Evolutionary conservation across 2,888 invertebrate species (phyloP), one percentile per base, ranked within the genome.

Genomic region (Netelia melanura): DNA sequence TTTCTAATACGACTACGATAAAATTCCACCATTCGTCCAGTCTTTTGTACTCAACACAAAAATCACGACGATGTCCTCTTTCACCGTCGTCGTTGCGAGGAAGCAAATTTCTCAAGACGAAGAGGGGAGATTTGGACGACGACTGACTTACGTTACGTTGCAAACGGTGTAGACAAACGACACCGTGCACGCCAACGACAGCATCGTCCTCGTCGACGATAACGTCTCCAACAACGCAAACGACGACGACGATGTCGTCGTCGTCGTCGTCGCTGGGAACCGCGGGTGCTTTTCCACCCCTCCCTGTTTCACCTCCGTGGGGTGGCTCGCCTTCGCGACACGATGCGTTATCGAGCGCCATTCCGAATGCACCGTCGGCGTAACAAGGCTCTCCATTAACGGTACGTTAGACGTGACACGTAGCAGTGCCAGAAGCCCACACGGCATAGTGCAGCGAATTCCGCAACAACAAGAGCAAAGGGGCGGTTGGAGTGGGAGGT

Each of bases 401-500:
- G 92, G 88, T 92, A 91, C 91, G 91, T 92, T 92, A 92, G 91
- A 92, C 90, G 90, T 89, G 90, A 92, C 92, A 91, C 92, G 92
- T 90, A 89, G 81, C 78, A 78, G 77, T 25, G 65, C 64, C 64
- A 71, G 65, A 79, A 79, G 67, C 78, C 64, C 14, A 38, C 62
- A 17, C 54, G 38, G 74, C 48, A 74, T 71, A 75, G 30, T 61
- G 65, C 86, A 88, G 89, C 88, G 90, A 91, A 92, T 91, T 89
- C 89, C 90, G 87, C 87, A 89, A 89, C 90, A 89, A 89, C 90
- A 89, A 87, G 88, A 86, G 83, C 86, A 74, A 80, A 86, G 81
- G 82, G 83, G 84, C 84, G 78, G 86, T 84, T 84, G 11, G 25
- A 77, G 70, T 38, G 65, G 71, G 71, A 76, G 25, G 38, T 38